phyloP scores from a whole-genome alignment of 2,888 invertebrate species.

The Spisula subtruncata region DNA sequence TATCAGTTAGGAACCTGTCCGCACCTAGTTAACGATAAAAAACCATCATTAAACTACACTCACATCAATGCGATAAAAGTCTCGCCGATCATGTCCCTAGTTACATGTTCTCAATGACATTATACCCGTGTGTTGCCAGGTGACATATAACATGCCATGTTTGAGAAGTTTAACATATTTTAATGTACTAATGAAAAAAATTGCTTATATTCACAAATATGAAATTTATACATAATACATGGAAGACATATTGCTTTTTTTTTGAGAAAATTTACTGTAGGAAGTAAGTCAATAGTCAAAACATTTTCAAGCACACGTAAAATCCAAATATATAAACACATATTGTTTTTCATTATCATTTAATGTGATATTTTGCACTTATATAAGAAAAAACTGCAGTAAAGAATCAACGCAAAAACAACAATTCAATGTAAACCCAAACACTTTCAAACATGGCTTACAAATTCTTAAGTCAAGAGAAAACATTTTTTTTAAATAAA shows the following conservation, averaged over 20 bases:
- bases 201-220: no score
- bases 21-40: constrained; percentile 75
- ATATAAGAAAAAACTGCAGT: neutral
- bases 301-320: no score
- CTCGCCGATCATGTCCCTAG: neutral
- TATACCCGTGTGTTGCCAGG: neutral
- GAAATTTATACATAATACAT: no score
- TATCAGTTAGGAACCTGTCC: constrained; percentile 89
- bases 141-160: neutral
- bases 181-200: neutral
- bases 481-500: neutral
- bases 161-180: constrained; percentile 6
- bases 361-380: no score
- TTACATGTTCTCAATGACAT: neutral
- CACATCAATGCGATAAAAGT: neutral
- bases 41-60: neutral
- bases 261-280: no score
- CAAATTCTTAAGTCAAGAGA: neutral
- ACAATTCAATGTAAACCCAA: neutral
- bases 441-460: constrained; percentile 28
- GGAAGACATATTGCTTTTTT: no score
- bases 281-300: no score
- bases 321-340: no score
- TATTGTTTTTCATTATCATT: no score
- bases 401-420: neutral